Percentiles rank a stretch among this genome's conserved stretches.
Evolutionary conservation across 2,888 invertebrate species (phyloP).

Genomic region (Loripinus fragilis): DNA sequence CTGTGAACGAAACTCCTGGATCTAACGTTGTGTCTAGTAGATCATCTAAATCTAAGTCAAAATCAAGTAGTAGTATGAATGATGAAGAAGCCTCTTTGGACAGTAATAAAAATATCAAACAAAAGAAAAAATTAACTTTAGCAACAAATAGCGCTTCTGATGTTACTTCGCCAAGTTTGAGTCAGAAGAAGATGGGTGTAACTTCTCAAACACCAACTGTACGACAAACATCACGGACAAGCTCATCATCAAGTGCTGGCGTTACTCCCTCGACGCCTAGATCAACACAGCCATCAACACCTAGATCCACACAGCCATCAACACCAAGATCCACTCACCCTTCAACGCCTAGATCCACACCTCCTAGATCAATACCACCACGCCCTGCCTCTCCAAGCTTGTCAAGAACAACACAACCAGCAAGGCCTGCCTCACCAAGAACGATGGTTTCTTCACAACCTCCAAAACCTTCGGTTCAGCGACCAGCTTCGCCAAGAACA

Average conservation of each 20-base stretch:
- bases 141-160: conserved; percentile 55
- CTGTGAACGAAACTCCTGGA: conserved; percentile 72
- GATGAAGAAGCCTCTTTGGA: conserved; percentile 59
- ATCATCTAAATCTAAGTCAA: conserved; percentile 49
- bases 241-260: conserved; percentile 31
- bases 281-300: conserved; percentile 31
- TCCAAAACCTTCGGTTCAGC: conserved; percentile 40
- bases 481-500: conserved; percentile 23
- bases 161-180: conserved; percentile 52
- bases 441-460: conserved; percentile 26
- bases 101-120: conserved; percentile 63
- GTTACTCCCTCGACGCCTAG: conserved; percentile 4
- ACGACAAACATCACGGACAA: conserved; percentile 26
- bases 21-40: conserved; percentile 33
- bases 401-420: background rate
- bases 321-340: conserved; percentile 32
- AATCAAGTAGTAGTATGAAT: conserved; percentile 59
- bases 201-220: conserved; percentile 17
- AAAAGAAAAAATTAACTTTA: conserved; percentile 40
- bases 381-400: conserved; percentile 9
- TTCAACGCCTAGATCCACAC: background rate
- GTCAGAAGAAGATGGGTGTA: conserved; percentile 27
- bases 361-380: conserved; percentile 11
- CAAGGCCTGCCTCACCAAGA: conserved; percentile 37
- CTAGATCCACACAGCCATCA: conserved; percentile 34